These are phyloP conservation scores for Boulengeromyrus knoepffleri DNA, from an alignment of 2,113 vertebrate genomes.

Conservation along the genomic window DNA sequence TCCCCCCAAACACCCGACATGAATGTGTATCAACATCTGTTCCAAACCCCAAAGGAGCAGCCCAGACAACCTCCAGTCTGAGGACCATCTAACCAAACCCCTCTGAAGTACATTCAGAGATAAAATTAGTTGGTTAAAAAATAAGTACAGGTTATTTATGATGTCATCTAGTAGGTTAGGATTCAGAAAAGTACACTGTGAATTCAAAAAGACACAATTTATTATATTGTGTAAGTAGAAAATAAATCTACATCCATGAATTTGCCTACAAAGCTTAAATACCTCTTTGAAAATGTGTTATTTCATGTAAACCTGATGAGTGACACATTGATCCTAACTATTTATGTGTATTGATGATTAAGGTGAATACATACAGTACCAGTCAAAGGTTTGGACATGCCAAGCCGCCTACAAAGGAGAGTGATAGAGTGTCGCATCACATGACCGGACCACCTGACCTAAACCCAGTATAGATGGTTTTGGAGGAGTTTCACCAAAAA, in stretches of 20 bases:
- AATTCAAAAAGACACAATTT: neutral
- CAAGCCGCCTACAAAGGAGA: neutral
- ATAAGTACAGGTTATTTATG: neutral
- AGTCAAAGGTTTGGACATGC: neutral
- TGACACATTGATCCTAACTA: neutral
- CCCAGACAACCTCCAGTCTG: neutral
- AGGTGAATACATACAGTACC: neutral
- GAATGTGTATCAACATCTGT: neutral
- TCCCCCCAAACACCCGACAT: neutral
- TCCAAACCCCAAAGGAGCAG: neutral
- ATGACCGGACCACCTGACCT: neutral
- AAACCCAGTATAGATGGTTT: no score
- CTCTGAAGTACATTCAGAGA: neutral
- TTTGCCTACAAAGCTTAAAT: neutral
- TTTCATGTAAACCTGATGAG: neutral
- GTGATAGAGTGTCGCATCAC: neutral
- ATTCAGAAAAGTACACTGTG: neutral
- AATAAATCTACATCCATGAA: neutral
- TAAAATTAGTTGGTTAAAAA: neutral
- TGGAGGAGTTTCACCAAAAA: no score
- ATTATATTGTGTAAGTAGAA: no score
- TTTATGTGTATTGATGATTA: neutral
- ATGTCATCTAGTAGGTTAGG: neutral
- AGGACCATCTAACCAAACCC: neutral
- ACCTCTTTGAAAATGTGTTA: neutral